phyloP scores from a whole-genome alignment of 2,113 vertebrate genomes.

The Forbesichthys papilliferus region DNA sequence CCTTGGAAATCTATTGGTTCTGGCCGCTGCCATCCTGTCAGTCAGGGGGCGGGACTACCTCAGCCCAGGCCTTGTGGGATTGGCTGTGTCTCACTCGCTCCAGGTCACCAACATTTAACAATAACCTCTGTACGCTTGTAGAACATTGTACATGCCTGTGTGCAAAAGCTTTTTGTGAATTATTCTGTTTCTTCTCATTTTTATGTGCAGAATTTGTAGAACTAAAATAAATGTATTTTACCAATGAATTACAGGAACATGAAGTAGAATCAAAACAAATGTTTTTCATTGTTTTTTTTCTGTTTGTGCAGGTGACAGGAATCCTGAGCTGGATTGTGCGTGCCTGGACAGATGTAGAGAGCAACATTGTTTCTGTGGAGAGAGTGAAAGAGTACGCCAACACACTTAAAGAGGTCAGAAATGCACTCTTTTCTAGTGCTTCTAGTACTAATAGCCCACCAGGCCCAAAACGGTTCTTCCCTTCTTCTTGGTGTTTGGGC shows the following conservation, averaged over 20 bases:
- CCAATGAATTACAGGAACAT: too few relatives aligned
- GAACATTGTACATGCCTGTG: too few relatives aligned
- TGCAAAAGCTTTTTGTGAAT: too few relatives aligned
- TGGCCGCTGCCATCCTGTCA: conserved; percentile 84
- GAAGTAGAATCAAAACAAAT: too few relatives aligned
- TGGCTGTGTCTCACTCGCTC: conserved; percentile 90
- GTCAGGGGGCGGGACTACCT: conserved; percentile 82
- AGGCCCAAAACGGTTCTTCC: too few relatives aligned
- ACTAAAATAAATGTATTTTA: too few relatives aligned
- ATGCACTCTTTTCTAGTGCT: too few relatives aligned
- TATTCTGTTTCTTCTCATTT: too few relatives aligned
- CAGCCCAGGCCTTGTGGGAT: conserved; percentile 87
- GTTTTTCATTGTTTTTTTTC: background rate
- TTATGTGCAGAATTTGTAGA: too few relatives aligned
- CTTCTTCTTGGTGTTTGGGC: too few relatives aligned
- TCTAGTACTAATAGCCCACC: too few relatives aligned
- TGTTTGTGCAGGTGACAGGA: conserved; percentile 83
- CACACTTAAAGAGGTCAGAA: conserved; percentile 85
- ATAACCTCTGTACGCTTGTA: too few relatives aligned
- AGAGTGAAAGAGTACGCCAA: conserved; percentile 82
- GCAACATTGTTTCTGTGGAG: conserved; percentile 89
- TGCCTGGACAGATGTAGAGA: conserved; percentile 89
- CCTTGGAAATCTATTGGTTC: conserved; percentile 85
- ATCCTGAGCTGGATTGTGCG: conserved; percentile 91
- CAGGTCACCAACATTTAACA: conserved; percentile 75